A percentile compares a stretch with the other conserved stretches of the same genome.
phyloP scores from a whole-genome alignment of 2,797 vertebrate species.

The Enteromius unitaeniatus region DNA sequence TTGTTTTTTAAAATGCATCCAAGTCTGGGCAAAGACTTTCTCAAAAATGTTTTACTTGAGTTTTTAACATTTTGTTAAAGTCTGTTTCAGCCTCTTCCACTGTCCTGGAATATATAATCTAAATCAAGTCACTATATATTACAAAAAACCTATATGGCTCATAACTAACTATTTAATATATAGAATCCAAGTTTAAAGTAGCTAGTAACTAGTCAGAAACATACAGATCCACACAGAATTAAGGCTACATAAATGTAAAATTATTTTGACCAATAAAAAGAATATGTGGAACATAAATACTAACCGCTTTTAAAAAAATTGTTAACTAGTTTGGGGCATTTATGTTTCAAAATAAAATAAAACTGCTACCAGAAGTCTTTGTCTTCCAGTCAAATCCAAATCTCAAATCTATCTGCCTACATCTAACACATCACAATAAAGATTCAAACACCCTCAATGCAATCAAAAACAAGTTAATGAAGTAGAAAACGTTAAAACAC shows the following conservation, averaged over 20 bases:
- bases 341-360: not conserved
- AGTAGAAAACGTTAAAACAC: slow-evolving; percentile 18
- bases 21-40: not conserved
- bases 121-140: not conserved
- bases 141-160: not conserved
- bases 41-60: not conserved
- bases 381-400: not conserved
- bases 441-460: not conserved
- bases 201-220: not conserved
- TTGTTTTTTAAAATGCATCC: not conserved
- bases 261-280: not conserved
- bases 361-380: not conserved
- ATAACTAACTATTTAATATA: not conserved
- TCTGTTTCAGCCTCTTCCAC: not conserved
- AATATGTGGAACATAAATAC: not conserved
- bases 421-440: not conserved
- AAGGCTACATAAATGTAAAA: not conserved
- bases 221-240: not conserved
- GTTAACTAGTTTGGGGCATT: not conserved
- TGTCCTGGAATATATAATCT: not conserved
- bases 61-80: not conserved
- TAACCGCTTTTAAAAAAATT: not conserved
- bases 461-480: not conserved
- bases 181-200: not conserved
- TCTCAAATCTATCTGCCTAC: not conserved